Conservation (phyloP, 2,888 invertebrate genomes). For the Melipona bicolor region DNA sequence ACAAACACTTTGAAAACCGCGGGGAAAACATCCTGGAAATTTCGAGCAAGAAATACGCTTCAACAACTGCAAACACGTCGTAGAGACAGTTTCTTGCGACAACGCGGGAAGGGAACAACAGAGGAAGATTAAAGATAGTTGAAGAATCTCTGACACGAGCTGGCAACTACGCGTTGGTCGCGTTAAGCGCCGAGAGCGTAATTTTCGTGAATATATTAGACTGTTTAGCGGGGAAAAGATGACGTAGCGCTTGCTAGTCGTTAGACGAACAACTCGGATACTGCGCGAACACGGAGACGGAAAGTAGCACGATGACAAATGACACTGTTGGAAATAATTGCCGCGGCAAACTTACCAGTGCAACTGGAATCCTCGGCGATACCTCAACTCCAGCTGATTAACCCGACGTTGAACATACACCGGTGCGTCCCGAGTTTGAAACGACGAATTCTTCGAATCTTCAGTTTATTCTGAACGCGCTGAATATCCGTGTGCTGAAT, state of each 20-base stretch:
- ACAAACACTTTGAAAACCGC: too few species aligned
- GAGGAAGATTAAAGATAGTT: conserved; percentile 6
- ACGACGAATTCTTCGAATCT: neutral
- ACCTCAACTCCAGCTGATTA: neutral
- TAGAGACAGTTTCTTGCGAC: neutral
- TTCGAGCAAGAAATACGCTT: neutral
- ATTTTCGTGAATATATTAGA: conserved; percentile 25
- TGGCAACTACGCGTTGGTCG: conserved; percentile 28
- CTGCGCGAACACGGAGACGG: neutral
- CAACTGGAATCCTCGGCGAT: neutral
- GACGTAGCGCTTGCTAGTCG: conserved; percentile 3
- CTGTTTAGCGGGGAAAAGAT: conserved; percentile 18
- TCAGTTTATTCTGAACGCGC: too few species aligned
- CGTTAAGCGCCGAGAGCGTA: conserved; percentile 9
- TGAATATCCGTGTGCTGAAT: too few species aligned
- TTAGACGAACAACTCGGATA: conserved; percentile 2
- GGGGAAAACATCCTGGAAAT: neutral
- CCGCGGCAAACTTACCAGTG: neutral
- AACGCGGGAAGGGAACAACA: too few species aligned
- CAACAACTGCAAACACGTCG: neutral
- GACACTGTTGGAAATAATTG: conserved; percentile 27
- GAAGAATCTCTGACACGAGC: conserved; percentile 35
- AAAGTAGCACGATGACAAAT: conserved; percentile 15
- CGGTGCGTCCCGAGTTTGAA: neutral
- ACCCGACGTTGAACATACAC: neutral